phyloP scores from a whole-genome alignment of 2,888 invertebrate genomes.

The Andrena bucephala region DNA sequence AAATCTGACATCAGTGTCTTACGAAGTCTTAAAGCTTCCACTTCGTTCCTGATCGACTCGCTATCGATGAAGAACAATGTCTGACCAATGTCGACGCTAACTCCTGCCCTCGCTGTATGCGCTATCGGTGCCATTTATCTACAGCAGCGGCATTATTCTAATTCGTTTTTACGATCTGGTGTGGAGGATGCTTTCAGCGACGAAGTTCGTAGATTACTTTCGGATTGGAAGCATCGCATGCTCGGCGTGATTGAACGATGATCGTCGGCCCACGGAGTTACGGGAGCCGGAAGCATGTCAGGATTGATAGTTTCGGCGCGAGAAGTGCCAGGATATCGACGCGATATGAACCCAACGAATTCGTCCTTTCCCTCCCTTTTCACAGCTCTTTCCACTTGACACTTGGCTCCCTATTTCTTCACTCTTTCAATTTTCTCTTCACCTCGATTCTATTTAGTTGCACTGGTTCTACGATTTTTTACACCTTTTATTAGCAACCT shows the following conservation, averaged over 20 bases:
- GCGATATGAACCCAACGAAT: slow-evolving; percentile 36
- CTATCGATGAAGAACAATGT: neutral
- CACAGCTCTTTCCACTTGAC: neutral
- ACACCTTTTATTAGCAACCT: too few species aligned
- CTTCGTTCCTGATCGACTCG: slow-evolving; percentile 6
- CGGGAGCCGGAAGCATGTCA: slow-evolving; percentile 41
- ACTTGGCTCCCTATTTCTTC: neutral
- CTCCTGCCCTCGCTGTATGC: slow-evolving; percentile 7
- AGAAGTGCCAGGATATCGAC: slow-evolving; percentile 36
- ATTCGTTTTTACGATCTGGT: slow-evolving; percentile 48
- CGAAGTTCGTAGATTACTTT: slow-evolving; percentile 55
- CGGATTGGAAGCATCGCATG: slow-evolving; percentile 57
- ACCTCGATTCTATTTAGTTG: too few species aligned
- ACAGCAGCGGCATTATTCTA: slow-evolving; percentile 38
- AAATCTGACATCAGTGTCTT: neutral
- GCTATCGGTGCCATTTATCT: slow-evolving; percentile 62
- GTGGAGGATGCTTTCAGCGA: slow-evolving; percentile 16
- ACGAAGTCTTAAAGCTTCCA: neutral
- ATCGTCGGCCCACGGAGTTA: slow-evolving; percentile 50
- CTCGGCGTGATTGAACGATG: slow-evolving; percentile 56
- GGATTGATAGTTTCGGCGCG: slow-evolving; percentile 36
- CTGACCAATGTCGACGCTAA: slow-evolving; percentile 1
- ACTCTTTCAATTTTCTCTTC: neutral
- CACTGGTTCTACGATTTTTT: too few species aligned
- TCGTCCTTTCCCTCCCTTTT: slow-evolving; percentile 5